Evolutionary conservation across 2,797 vertebrate species (phyloP).

Genomic region (Pipistrellus pygmaeus): DNA sequence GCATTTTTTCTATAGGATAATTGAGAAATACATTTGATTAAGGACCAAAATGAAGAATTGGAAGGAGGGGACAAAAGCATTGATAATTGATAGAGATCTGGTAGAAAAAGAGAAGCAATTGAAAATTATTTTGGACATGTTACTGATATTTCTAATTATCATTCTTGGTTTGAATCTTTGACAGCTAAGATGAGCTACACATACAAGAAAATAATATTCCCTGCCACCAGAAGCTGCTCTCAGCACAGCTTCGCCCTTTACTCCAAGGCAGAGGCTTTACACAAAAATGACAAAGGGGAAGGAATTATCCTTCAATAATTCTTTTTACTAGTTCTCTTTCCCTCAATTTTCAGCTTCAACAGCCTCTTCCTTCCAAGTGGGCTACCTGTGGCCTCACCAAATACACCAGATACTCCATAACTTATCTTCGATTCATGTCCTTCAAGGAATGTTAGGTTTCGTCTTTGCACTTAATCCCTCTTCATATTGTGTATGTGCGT

Average conservation of each 20-base stretch:
- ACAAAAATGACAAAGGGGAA: neutral
- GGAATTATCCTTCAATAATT: neutral
- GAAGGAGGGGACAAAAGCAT: neutral
- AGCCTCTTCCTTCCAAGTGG: neutral
- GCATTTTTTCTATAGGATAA: neutral
- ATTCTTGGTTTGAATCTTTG: neutral
- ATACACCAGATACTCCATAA: neutral
- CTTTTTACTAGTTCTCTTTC: neutral
- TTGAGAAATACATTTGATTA: neutral
- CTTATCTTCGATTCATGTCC: neutral
- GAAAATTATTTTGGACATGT: neutral
- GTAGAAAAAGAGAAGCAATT: neutral
- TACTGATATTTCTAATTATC: neutral
- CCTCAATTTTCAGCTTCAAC: neutral
- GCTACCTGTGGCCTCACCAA: neutral
- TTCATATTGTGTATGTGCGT: too few species aligned
- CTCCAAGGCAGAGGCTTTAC: neutral
- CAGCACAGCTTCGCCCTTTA: neutral
- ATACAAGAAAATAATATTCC: neutral
- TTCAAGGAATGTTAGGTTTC: conserved; percentile 21
- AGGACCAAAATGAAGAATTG: neutral
- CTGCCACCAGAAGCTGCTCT: neutral
- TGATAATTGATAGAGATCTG: conserved; percentile 12
- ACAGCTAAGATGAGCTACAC: neutral
- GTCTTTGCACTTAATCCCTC: neutral